phyloP scores from a whole-genome alignment of 2,888 invertebrate species.

The Gasteruption jaculator region DNA sequence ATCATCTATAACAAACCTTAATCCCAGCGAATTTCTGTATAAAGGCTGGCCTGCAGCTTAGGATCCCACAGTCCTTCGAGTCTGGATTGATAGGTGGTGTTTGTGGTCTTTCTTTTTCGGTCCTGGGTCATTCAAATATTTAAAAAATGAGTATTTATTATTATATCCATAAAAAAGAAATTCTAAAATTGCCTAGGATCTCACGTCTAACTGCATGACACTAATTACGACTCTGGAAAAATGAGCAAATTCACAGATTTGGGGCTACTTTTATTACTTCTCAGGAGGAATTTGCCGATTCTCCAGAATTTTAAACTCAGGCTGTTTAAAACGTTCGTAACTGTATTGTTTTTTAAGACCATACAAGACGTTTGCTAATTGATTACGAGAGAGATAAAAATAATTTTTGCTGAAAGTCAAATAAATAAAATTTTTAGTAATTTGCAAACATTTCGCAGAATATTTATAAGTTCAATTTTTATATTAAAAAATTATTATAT shows the following conservation, averaged over 20 bases:
- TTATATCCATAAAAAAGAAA: conserved; percentile 1
- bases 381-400: too few relatives aligned
- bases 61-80: conserved; percentile 82
- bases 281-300: too few relatives aligned
- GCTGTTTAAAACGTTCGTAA: conserved; percentile 9
- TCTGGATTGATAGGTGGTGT: conserved; percentile 55
- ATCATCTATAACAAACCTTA: conserved; percentile 67
- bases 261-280: too few relatives aligned
- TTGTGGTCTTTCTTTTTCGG: conserved; percentile 46
- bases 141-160: neutral
- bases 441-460: too few relatives aligned
- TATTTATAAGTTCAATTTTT: too few relatives aligned
- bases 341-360: too few relatives aligned
- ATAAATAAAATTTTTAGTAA: too few relatives aligned
- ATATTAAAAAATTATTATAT: too few relatives aligned
- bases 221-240: neutral
- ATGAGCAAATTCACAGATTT: too few relatives aligned
- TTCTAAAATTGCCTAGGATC: conserved; percentile 5
- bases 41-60: conserved; percentile 78
- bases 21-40: conserved; percentile 87
- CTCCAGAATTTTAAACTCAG: too few relatives aligned
- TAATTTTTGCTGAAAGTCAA: too few relatives aligned
- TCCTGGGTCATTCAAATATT: conserved; percentile 27
- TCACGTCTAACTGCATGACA: neutral
- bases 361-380: too few relatives aligned